phyloP scores from a whole-genome alignment of 2,113 vertebrate species.

The Galbula dea region DNA sequence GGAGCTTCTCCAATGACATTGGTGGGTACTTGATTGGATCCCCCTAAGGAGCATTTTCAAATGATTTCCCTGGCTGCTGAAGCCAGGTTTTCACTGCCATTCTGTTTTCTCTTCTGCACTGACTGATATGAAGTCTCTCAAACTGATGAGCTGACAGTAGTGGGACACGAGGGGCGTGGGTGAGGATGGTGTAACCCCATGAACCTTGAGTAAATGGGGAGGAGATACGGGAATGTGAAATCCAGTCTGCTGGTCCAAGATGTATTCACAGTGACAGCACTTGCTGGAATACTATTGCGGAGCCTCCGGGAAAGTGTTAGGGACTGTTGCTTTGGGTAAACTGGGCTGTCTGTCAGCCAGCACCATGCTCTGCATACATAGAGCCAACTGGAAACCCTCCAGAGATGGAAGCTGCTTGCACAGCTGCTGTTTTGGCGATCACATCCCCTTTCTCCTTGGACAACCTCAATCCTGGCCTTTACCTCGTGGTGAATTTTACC shows the following conservation, averaged over 20 bases:
- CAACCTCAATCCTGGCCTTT: background rate
- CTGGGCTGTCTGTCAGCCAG: background rate
- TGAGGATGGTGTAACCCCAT: background rate
- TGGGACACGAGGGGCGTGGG: background rate
- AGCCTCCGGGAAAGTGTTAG: background rate
- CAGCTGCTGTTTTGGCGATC: background rate
- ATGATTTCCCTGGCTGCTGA: background rate
- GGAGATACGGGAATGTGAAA: background rate
- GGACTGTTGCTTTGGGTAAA: background rate
- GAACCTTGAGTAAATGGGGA: background rate
- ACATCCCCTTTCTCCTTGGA: background rate
- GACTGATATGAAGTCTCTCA: background rate
- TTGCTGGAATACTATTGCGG: background rate
- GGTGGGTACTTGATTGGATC: background rate
- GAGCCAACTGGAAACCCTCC: slow-evolving; percentile 22
- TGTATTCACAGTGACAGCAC: background rate
- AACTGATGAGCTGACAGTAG: background rate
- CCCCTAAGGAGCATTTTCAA: background rate
- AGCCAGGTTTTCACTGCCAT: background rate
- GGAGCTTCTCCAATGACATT: background rate
- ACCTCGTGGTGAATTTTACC: background rate
- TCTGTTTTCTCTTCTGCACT: background rate
- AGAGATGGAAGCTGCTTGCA: background rate
- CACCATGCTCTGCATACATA: background rate
- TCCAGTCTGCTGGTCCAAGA: background rate